Base-by-base conservation (phyloP, 1,140 invertebrate species). In the Heliconius hermathena region DNA sequence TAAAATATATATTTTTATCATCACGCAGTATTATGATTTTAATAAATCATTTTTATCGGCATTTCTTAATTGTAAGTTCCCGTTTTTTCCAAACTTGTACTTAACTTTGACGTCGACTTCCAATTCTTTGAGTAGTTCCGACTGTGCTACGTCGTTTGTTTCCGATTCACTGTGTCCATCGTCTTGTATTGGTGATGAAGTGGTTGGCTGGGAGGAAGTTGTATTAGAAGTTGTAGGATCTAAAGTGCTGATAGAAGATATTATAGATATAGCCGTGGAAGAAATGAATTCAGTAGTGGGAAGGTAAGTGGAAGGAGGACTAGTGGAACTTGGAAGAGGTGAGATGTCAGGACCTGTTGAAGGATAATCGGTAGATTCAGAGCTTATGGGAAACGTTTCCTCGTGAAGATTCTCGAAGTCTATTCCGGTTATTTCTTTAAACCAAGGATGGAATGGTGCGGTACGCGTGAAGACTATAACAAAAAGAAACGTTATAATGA, bases 361-460 rank as follows among this genome's bases (percentile, higher is more conserved):
- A 22, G 79, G 52, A 8, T 72, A 29, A 60, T 71, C 18, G 71
- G 70, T 60, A 74, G 52, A 13, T 73, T 52, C n/a, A 70, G 73
- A 74, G 79, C 79, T 49, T 11, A 66, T 66, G 8, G 57, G 57
- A 4, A 85, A 83, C 1, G 85, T 84, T 26, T 89, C 85, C 77
- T 88, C 85, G 4, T 82, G 73, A 5, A 91, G 73, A 54, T 87
- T 89, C 36, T 93, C 88, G 22, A 93, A 93, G 71, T 93, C 87
- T 36, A 93, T 85, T 2, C 90, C 90, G 38, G 89, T 83, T 1
- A 89, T 71, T 70, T 89, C 71, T 9, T 74, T 79, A 79, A 89
- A 88, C 92, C 92, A 93, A 11, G 74, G 57, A 9, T 83, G 88
- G 89, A 90, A 93, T 0, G 89, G 90, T 57, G 91, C 92, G 1